A percentile compares a stretch with the other conserved stretches of the same genome.
Evolutionary conservation across 30 jellyfish, hydroid and myxozoan genomes (phyloP).

Genomic region (Phacellophora camtschatica): DNA sequence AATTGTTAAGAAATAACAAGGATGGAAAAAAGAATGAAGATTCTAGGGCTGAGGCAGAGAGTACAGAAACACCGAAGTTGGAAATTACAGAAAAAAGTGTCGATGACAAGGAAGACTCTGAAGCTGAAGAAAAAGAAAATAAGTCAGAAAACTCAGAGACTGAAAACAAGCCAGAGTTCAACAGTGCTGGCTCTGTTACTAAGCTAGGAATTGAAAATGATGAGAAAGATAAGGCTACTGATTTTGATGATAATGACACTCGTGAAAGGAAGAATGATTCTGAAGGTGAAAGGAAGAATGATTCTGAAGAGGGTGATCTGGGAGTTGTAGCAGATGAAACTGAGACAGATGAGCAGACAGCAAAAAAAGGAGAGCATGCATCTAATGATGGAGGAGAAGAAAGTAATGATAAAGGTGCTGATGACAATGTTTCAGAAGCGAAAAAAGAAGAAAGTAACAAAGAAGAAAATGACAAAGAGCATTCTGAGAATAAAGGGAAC

Average conservation of each 20-base stretch:
- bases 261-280: neutral
- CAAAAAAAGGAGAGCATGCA: neutral
- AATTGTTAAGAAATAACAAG: neutral
- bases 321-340: neutral
- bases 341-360: neutral
- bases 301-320: neutral
- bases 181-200: neutral
- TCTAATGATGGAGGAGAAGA: neutral
- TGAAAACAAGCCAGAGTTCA: neutral
- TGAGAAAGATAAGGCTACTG: neutral
- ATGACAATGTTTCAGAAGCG: neutral
- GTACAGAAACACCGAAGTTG: neutral
- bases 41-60: neutral
- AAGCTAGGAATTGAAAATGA: neutral
- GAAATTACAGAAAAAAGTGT: neutral
- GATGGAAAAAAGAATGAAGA: neutral
- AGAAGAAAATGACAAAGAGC: neutral
- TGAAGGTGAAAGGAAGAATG: neutral
- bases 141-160: neutral
- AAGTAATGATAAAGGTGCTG: neutral
- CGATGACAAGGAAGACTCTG: neutral
- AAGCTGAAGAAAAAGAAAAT: neutral
- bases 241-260: neutral
- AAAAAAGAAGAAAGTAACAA: neutral
- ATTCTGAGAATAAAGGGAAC: neutral